Conservation (phyloP, 2,888 invertebrate genomes). For the Cosmorhoe ocellata region DNA sequence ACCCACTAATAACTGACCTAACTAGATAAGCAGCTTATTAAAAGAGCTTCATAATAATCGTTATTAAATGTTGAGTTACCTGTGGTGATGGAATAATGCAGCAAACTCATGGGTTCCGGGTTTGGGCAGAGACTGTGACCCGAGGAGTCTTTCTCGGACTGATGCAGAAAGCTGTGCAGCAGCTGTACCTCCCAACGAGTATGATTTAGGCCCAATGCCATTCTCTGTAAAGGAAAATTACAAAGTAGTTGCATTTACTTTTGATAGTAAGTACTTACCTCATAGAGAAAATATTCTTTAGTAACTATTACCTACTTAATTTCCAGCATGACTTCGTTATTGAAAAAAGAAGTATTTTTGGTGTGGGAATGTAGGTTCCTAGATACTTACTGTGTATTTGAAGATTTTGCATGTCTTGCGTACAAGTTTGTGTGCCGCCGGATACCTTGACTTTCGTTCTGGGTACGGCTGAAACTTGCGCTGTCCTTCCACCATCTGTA, state of each 20-base stretch:
- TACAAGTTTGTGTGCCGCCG: constrained; percentile 94
- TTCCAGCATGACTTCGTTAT: too few species aligned
- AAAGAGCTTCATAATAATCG: too few species aligned
- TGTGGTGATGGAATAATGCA: constrained; percentile 84
- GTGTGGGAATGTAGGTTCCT: too few species aligned
- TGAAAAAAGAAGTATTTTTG: not conserved
- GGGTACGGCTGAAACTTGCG: constrained; percentile 93
- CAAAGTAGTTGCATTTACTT: too few species aligned
- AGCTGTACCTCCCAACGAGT: constrained; percentile 91
- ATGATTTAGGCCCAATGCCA: constrained; percentile 91
- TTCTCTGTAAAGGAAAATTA: constrained; percentile 75
- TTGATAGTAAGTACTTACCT: too few species aligned
- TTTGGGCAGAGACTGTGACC: constrained; percentile 94
- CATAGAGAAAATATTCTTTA: too few species aligned
- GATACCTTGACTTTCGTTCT: constrained; percentile 94
- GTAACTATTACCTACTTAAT: too few species aligned
- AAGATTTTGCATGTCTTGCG: constrained; percentile 88
- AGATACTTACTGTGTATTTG: constrained; percentile 85
- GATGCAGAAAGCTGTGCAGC: constrained; percentile 94
- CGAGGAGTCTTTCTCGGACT: constrained; percentile 91
- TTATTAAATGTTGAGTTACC: constrained; percentile 71
- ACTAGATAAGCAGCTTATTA: too few species aligned
- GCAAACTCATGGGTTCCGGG: constrained; percentile 87
- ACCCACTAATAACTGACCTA: too few species aligned
- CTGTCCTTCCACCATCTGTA: constrained; percentile 83